phyloP scores from a whole-genome alignment of 2,113 vertebrate species.

The Oreochromis tanganicae region DNA sequence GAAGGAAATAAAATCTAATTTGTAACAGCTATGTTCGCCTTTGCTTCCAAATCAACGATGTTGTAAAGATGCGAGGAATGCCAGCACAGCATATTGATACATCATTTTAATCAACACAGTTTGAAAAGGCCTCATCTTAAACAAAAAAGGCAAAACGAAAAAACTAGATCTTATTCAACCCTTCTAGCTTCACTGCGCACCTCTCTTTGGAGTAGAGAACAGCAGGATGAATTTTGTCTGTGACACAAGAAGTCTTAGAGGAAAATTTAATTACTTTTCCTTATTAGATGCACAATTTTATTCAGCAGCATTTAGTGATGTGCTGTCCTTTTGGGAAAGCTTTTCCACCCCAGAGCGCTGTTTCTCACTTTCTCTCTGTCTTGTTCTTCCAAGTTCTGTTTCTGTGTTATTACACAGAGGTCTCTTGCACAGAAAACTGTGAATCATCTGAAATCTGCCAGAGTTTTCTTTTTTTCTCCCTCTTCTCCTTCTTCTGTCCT shows the following conservation, averaged over 20 bases:
- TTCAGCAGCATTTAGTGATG: slow-evolving; percentile 27
- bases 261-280: slow-evolving; percentile 57
- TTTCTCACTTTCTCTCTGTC: background rate
- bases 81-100: slow-evolving; percentile 14
- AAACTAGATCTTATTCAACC: slow-evolving; percentile 21
- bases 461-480: background rate
- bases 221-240: slow-evolving; percentile 10
- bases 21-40: slow-evolving; percentile 6
- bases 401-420: background rate
- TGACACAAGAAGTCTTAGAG: slow-evolving; percentile 43
- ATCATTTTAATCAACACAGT: slow-evolving; percentile 36
- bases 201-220: slow-evolving; percentile 21
- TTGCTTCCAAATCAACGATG: slow-evolving; percentile 13
- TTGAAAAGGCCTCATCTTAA: slow-evolving; percentile 22
- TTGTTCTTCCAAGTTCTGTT: background rate
- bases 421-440: background rate
- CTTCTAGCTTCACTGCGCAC: slow-evolving; percentile 3
- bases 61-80: slow-evolving; percentile 18
- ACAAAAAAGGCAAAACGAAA: background rate
- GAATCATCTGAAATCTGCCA: slow-evolving; percentile 22
- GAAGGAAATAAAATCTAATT: background rate
- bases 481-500: slow-evolving; percentile 11
- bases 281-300: slow-evolving; percentile 52
- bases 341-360: background rate
- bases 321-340: slow-evolving; percentile 9